Evolutionary conservation across 2,797 vertebrate genomes (phyloP).

Genomic region (Limnodromus scolopaceus): DNA sequence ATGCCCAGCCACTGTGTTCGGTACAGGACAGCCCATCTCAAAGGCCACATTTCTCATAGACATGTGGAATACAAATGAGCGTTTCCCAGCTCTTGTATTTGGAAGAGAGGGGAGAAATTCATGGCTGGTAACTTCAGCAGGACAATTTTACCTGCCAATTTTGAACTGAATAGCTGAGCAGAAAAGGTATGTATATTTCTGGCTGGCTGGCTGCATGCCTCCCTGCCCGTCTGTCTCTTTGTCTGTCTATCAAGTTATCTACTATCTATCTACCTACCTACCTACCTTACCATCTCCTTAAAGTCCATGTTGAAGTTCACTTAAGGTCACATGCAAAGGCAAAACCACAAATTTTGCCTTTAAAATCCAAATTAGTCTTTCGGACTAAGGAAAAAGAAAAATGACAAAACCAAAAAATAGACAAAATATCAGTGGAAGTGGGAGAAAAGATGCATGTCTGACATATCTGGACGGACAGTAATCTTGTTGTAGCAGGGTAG

Average conservation of each 20-base stretch:
- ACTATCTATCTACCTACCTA: fast-evolving
- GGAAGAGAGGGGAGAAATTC: neutral
- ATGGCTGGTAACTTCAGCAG: neutral
- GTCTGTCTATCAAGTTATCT: fast-evolving
- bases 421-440: neutral
- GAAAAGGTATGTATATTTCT: neutral
- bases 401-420: neutral
- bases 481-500: neutral
- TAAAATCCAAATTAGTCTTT: neutral
- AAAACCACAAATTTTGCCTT: neutral
- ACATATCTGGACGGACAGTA: neutral
- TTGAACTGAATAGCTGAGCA: neutral
- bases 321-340: neutral
- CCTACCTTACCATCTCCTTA: neutral
- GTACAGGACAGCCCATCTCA: neutral
- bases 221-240: neutral
- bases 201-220: fast-evolving
- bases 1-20: neutral
- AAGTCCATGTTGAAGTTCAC: neutral
- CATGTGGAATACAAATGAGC: neutral
- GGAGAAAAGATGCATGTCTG: neutral
- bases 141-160: neutral
- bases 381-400: neutral
- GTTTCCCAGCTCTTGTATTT: neutral
- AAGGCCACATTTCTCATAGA: neutral